Conservation (phyloP, 2,797 vertebrate species). For the Nasua narica region DNA sequence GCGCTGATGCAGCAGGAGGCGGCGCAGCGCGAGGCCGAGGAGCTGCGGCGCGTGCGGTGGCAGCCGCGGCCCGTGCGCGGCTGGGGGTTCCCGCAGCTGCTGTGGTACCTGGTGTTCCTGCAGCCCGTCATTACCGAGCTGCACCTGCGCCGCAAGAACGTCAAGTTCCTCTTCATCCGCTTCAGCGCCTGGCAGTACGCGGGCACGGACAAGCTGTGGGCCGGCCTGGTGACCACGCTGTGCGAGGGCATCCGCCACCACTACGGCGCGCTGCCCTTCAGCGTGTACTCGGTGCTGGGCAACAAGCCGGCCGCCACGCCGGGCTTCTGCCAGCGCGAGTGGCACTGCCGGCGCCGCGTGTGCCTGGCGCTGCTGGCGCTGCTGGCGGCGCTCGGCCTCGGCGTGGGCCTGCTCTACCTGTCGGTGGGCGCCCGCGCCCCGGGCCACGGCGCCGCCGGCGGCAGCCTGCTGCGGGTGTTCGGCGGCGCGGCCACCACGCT, state of each 20-base stretch:
- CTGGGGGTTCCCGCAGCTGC: conserved; percentile 73
- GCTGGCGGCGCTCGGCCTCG: conserved; percentile 29
- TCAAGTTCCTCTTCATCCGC: conserved; percentile 90
- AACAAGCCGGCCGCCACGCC: conserved; percentile 62
- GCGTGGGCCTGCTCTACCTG: conserved; percentile 63
- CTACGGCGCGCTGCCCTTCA: conserved; percentile 90
- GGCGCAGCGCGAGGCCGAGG: conserved; percentile 62
- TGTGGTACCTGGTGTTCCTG: conserved; percentile 89
- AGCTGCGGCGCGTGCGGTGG: conserved; percentile 45
- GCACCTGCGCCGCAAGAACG: conserved; percentile 84
- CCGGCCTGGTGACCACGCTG: conserved; percentile 91
- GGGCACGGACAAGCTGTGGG: conserved; percentile 95
- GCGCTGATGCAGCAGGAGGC: conserved; percentile 82
- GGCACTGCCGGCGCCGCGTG: conserved; percentile 73
- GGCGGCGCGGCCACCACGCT: conserved; percentile 73
- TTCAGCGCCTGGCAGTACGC: conserved; percentile 97
- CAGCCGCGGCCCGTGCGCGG: conserved; percentile 65
- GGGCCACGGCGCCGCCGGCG: background rate
- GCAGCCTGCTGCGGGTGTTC: conserved; percentile 64
- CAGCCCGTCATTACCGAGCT: conserved; percentile 87
- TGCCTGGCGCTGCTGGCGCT: conserved; percentile 71
- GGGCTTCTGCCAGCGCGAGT: conserved; percentile 71
- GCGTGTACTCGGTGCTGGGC: conserved; percentile 86
- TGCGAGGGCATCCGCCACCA: conserved; percentile 85
- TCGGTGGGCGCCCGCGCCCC: conserved; percentile 55